Evolutionary conservation across 2,113 vertebrate genomes (phyloP), one percentile per base, ranked within the genome.

Genomic region (Ibidorhyncha struthersii): DNA sequence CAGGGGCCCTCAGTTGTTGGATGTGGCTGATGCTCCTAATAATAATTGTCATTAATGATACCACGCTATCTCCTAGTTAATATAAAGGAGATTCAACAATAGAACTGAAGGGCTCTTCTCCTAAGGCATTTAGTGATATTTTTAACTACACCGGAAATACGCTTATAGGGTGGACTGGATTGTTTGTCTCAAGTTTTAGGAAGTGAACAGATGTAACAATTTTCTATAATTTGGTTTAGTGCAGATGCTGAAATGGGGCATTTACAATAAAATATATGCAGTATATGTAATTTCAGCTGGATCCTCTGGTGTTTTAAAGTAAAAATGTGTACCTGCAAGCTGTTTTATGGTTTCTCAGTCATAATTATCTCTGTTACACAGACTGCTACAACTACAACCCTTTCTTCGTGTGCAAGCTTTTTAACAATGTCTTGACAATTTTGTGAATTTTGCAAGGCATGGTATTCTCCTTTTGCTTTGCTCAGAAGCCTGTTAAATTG

Each of bases 241-340:
- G 95, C 97, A 98, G 98, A 98, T 98, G 98, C 98, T 97, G 96
- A 98, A 98, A 97, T 97, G 96, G 97, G 97, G 82, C 89, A 96
- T 95, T 98, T 97, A 96, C 97, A 98, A 97, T 98, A 98, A 98
- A 98, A 98, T 98, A 98, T 97, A 98, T 89, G 96, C 98, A 97
- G 95, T 98, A 97, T 98, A 98, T 96, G 97, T 97, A 97, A 98
- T 98, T 98, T 98, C 97, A 95, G 97, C 95, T 97, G 97, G 97
- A 97, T 98, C 96, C 98, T 98, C 97, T 98, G 94, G 96, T 97
- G 93, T 97, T 98, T 98, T 97, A 97, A 98, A 98, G 96, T 98
- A 98, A 98, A 98, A 98, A 98, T 98, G 98, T 98, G 98, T 98
- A 98, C 98, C 98, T 98, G 98, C 98, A 98, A 98, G 98, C 98